Evolutionary conservation across 2,888 invertebrate species (phyloP), one percentile per base, ranked within the genome.

Genomic region (Stomorhina lunata): DNA sequence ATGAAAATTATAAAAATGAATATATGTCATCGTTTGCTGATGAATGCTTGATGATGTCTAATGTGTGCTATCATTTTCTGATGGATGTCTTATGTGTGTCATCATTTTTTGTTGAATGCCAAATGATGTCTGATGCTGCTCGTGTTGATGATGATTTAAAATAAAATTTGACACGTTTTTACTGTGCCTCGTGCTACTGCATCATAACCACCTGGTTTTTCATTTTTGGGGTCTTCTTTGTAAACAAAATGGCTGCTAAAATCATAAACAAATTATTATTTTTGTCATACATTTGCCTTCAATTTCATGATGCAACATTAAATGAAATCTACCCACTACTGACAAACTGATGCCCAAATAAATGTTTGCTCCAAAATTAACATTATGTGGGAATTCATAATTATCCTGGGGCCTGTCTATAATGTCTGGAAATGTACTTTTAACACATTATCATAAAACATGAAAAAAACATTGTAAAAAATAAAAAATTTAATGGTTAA

Each of bases 161-260:
- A 45, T 45, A 57, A 34, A 57, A 65, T 68, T 37, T 48, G 48
- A 27, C 65, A 59, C 57, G 37, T 66, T 59, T 29, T 4, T 27
- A 37, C n/a, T 15, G 48, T 20, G n/a, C n/a, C 45, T 48, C n/a
- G 10, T 37, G 3, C n/a, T 12, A 12, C 12, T 37, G 37, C 12
- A 37, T 37, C n/a, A 50, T 15, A 57, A 3, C 27, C 53, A 63
- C 53, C 32, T 65, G 25, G 20, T 37, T 43, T 7, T n/a, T n/a
- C n/a, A 12, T 71, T 10, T 32, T 32, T 7, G 55, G 37, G 12
- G 22, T 29, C 72, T 27, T 29, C 59, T 34, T 45, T 45, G n/a
- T 59, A 71, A 12, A 59, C 59, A 72, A 72, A 72, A 75, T 75
- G 73, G 53, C 43, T 63, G 53, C 27, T 25, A 32, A 61, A 27